A percentile compares a stretch with the other conserved stretches of the same genome.
These are phyloP conservation scores for Campopleginae sp. DNA, from an alignment of 2,888 invertebrate genomes.

Conservation along the genomic window DNA sequence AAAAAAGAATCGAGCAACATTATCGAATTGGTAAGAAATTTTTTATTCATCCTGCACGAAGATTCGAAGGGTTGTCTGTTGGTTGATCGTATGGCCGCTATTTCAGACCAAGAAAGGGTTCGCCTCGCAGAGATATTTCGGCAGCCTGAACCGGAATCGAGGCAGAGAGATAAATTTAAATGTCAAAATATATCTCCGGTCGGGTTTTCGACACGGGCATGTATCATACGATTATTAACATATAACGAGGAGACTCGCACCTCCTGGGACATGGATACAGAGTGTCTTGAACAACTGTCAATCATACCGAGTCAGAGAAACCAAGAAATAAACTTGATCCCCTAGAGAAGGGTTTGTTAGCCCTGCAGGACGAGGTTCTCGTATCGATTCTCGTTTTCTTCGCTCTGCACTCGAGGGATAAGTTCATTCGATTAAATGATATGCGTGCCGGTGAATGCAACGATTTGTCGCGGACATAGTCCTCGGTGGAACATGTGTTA, in stretches of 20 bases:
- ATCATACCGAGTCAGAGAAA: slow-evolving; percentile 71
- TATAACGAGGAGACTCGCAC: slow-evolving; percentile 76
- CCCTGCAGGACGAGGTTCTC: slow-evolving; percentile 41
- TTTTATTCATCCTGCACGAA: slow-evolving; percentile 54
- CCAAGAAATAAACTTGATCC: slow-evolving; percentile 76
- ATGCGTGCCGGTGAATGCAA: slow-evolving; percentile 70
- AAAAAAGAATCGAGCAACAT: neutral
- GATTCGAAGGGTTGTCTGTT: slow-evolving; percentile 32
- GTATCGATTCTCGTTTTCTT: slow-evolving; percentile 52
- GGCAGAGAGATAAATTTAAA: slow-evolving; percentile 75
- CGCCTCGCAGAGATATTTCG: slow-evolving; percentile 23
- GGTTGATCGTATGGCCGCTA: slow-evolving; percentile 31
- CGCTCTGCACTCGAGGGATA: slow-evolving; percentile 35
- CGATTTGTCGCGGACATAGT: slow-evolving; percentile 72
- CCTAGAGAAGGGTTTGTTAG: slow-evolving; percentile 80
- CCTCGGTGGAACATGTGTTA: slow-evolving; percentile 65
- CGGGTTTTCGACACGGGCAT: slow-evolving; percentile 73
- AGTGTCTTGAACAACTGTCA: slow-evolving; percentile 77
- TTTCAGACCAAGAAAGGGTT: slow-evolving; percentile 30
- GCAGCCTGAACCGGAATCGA: slow-evolving; percentile 24
- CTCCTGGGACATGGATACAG: slow-evolving; percentile 57
- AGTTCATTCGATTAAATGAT: slow-evolving; percentile 44
- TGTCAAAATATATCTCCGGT: slow-evolving; percentile 81
- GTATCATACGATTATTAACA: slow-evolving; percentile 83
- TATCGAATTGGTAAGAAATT: slow-evolving; percentile 56